These are phyloP conservation scores for Cochlearius cochlearius DNA, from an alignment of 2,113 vertebrate species.

Conservation along the genomic window DNA sequence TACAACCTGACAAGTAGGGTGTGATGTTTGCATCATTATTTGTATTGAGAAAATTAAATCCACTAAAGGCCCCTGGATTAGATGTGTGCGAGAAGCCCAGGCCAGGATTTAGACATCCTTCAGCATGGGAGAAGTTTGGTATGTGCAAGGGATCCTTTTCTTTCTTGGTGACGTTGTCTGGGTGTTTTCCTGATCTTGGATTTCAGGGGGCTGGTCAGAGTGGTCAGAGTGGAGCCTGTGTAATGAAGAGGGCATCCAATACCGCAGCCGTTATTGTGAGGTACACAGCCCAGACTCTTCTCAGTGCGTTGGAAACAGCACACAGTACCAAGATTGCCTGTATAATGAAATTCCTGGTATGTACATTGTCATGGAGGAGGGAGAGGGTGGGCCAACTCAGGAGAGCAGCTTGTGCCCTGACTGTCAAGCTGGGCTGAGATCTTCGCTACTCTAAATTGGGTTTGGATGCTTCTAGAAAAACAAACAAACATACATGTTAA, in stretches of 20 bases:
- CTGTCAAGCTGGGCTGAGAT: neutral
- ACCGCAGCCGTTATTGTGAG: constrained; percentile 83
- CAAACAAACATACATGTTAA: neutral
- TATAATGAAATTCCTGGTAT: constrained; percentile 92
- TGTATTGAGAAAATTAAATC: neutral
- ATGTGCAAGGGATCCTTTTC: neutral
- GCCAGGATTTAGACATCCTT: neutral
- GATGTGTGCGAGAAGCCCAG: neutral
- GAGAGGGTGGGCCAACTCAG: neutral
- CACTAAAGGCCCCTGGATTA: neutral
- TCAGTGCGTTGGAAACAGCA: constrained; percentile 88
- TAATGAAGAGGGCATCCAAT: constrained; percentile 85
- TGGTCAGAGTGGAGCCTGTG: constrained; percentile 95
- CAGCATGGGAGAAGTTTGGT: neutral
- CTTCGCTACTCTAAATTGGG: neutral
- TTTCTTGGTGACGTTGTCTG: neutral
- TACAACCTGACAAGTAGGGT: neutral
- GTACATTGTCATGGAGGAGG: neutral
- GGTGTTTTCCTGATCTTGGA: neutral
- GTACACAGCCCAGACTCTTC: constrained; percentile 72
- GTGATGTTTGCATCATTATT: neutral
- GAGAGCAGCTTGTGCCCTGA: neutral
- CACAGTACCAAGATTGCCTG: constrained; percentile 87
- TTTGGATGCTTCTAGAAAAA: neutral
- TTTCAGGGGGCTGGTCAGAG: constrained; percentile 91